These are phyloP conservation scores for Colostygia pectinataria DNA, from an alignment of 2,888 invertebrate genomes.

Conservation along the genomic window DNA sequence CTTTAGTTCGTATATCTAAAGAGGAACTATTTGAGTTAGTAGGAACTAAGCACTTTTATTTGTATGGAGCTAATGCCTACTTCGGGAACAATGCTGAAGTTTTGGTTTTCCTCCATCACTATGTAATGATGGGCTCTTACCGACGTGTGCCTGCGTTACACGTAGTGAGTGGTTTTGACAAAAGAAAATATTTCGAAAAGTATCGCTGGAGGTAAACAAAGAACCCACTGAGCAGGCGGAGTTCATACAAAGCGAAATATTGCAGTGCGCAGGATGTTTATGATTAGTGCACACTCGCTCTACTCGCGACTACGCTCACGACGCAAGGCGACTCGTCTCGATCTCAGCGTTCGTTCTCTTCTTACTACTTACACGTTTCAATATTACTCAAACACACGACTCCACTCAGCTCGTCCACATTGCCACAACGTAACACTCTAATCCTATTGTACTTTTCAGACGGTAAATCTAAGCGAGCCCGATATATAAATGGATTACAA, in stretches of 20 bases:
- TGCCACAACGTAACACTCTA: not conserved
- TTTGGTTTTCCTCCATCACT: conserved; percentile 31
- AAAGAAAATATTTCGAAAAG: conserved; percentile 78
- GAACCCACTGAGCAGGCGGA: conserved; percentile 64
- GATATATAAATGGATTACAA: conserved; percentile 34
- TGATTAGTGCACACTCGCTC: conserved; percentile 73
- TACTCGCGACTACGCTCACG: conserved; percentile 38
- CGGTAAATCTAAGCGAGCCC: conserved; percentile 28
- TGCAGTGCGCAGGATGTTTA: conserved; percentile 74
- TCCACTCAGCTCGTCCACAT: conserved; percentile 9
- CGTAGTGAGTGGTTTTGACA: conserved; percentile 72
- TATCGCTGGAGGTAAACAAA: conserved; percentile 78
- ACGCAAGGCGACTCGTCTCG: conserved; percentile 49
- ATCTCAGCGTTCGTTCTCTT: conserved; percentile 64
- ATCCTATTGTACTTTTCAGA: conserved; percentile 15
- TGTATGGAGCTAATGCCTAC: conserved; percentile 31
- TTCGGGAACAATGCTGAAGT: conserved; percentile 26
- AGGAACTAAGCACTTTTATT: conserved; percentile 13
- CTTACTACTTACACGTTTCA: conserved; percentile 53
- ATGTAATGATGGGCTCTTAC: conserved; percentile 37
- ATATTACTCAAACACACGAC: conserved; percentile 40
- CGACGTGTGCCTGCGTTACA: conserved; percentile 48
- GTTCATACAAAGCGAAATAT: conserved; percentile 77
- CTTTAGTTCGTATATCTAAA: too few species aligned
- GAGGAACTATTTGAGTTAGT: too few species aligned